A percentile compares a stretch with the other conserved stretches of the same genome.
Conservation (phyloP, 2,888 invertebrate genomes). For the Drosophila fulvimacula region DNA sequence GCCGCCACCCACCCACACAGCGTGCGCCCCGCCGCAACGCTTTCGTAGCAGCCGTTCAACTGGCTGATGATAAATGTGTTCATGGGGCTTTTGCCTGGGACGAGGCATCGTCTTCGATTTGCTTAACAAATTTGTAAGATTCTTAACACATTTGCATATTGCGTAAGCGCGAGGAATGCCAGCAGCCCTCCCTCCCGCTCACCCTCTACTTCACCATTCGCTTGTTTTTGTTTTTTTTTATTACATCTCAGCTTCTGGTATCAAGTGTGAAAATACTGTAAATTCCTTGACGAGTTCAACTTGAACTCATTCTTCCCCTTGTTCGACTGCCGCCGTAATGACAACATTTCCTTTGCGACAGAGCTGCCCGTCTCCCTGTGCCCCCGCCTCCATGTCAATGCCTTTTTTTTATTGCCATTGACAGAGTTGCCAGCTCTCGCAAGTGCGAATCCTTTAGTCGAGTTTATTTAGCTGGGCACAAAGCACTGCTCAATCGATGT, state of each 20-base stretch:
- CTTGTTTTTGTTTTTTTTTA: constrained; percentile 42
- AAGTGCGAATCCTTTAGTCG: constrained; percentile 55
- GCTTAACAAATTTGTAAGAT: constrained; percentile 80
- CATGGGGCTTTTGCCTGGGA: constrained; percentile 33
- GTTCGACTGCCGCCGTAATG: constrained; percentile 49
- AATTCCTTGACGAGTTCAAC: constrained; percentile 59
- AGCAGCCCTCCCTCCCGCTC: background rate
- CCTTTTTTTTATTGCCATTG: constrained; percentile 66
- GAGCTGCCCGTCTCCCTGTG: too few relatives aligned
- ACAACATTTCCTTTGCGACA: constrained; percentile 71
- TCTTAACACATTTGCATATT: constrained; percentile 80
- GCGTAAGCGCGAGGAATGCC: constrained; percentile 58
- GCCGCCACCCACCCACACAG: constrained; percentile 2
- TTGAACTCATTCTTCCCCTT: constrained; percentile 37
- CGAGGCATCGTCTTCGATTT: constrained; percentile 71
- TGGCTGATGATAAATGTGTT: constrained; percentile 69
- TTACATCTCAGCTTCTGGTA: constrained; percentile 44
- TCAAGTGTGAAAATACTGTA: constrained; percentile 60
- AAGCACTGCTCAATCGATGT: constrained; percentile 63
- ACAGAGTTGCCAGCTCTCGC: constrained; percentile 47
- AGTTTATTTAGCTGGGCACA: constrained; percentile 63
- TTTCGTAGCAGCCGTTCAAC: constrained; percentile 39
- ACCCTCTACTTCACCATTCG: background rate
- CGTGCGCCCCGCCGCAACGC: background rate
- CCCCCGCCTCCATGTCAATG: too few relatives aligned